phyloP scores from a whole-genome alignment of 2,113 vertebrate species.

The Axis porcinus region DNA sequence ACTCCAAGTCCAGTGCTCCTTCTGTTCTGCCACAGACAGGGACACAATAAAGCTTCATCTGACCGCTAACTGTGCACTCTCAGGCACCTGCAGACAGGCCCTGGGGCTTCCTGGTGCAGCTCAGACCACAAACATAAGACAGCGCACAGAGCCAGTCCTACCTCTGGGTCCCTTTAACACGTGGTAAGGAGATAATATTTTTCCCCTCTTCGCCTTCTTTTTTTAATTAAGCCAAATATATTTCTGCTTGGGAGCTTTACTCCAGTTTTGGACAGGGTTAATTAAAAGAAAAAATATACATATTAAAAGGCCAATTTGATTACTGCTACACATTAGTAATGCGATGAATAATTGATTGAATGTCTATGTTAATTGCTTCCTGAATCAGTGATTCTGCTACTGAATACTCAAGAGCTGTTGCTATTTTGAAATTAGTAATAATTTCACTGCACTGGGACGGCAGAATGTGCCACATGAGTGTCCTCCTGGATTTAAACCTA shows the following conservation, averaged over 20 bases:
- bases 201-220: not conserved
- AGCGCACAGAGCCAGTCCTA: not conserved
- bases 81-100: not conserved
- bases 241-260: constrained; percentile 44
- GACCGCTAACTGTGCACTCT: not conserved
- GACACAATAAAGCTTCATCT: not conserved
- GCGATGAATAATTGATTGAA: constrained; percentile 67
- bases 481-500: not conserved
- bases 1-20: not conserved
- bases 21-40: not conserved
- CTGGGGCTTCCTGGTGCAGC: not conserved
- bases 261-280: constrained; percentile 60
- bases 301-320: constrained; percentile 72
- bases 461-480: not conserved
- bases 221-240: constrained; percentile 40
- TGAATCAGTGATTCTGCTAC: constrained; percentile 59
- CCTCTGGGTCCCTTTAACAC: not conserved
- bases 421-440: constrained; percentile 51
- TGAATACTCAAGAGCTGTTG: constrained; percentile 40
- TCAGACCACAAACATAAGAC: not conserved
- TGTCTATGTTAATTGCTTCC: constrained; percentile 68
- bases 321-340: constrained; percentile 61
- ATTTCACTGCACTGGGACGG: not conserved
- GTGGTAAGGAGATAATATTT: not conserved
- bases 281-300: constrained; percentile 73